Evolutionary conservation across 1,140 invertebrate species (phyloP), one percentile per base, ranked within the genome.

Genomic region (Lepidurus apus): DNA sequence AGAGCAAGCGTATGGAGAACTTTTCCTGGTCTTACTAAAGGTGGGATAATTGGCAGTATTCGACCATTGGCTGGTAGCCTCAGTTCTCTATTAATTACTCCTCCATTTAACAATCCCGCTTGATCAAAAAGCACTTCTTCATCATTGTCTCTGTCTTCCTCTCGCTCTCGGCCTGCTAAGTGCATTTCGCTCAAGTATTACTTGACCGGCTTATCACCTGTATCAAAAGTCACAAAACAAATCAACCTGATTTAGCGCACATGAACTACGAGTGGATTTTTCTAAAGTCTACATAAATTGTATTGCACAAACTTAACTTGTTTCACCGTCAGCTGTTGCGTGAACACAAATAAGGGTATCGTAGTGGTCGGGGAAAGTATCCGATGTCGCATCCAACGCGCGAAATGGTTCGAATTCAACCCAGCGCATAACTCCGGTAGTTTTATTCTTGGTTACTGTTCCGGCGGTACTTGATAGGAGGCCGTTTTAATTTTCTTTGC

Each of bases 301-400:
- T 34, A 34, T 34, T 34, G 34, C 34, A 34, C 34, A 34, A 34
- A 34, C 34, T 26, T 26, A 26, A 26, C 26, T 34, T 34, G 34
- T 34, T 34, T 34, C 34, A 47, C 42, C 24, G 34, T 75, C 74
- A 75, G n/a, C 74, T 75, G 74, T 75, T 24, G 74, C 9, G n/a
- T 6, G 26, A 17, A 7, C n/a, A 43, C n/a, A 43, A 13, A 75
- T 73, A n/a, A n/a, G 17, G 65, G 17, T 73, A 73, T 73, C 65
- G 65, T 73, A n/a, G 65, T 24, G 65, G 65, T n/a, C 17, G 24
- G 3, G 3, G 4, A 24, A 24, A 73, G 4, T n/a, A 24, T 24
- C 65, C 65, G 24, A 73, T 24, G 24, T 73, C 4, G 65, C 65
- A 24, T 75, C 17, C n/a, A n/a, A 21, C 13, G 74, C 43, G 7